Evolutionary conservation across 1,140 invertebrate species (phyloP).

Genomic region (Oppia nitens): DNA sequence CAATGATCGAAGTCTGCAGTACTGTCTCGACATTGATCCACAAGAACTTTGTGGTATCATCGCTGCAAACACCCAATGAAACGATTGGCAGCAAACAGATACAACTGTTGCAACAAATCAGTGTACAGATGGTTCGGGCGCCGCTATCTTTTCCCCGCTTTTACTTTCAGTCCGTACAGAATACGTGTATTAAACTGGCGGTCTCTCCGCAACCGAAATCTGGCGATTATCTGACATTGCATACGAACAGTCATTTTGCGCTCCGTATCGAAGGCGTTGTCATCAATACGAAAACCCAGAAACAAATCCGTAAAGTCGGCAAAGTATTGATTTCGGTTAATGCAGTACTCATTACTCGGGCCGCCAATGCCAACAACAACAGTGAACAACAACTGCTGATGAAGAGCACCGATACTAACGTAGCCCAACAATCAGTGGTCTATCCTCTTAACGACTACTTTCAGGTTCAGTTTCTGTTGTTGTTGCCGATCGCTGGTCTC

Average conservation of each 20-base stretch:
- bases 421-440: constrained; percentile 41
- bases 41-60: not conserved
- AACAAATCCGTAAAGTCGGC: constrained; percentile 45
- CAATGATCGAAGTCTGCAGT: constrained; percentile 1
- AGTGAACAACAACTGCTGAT: constrained; percentile 20
- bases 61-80: not conserved
- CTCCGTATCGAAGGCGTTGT: constrained; percentile 74
- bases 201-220: constrained; percentile 63
- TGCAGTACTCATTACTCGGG: not conserved
- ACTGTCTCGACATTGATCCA: not conserved
- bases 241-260: constrained; percentile 55
- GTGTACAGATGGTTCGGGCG: constrained; percentile 43
- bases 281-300: not conserved
- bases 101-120: constrained; percentile 45
- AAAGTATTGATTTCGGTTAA: constrained; percentile 50
- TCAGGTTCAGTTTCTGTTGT: constrained; percentile 53
- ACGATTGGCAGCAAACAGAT: constrained; percentile 31
- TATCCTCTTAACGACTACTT: constrained; percentile 62
- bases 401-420: constrained; percentile 32
- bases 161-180: constrained; percentile 72
- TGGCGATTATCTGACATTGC: constrained; percentile 49
- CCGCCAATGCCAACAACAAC: not conserved
- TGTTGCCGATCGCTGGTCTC: constrained; percentile 32
- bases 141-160: constrained; percentile 58
- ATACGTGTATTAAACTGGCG: constrained; percentile 54